phyloP scores from a whole-genome alignment of 35 echinoderm and acorn worm genomes.

The Apostichopus parvimensis region DNA sequence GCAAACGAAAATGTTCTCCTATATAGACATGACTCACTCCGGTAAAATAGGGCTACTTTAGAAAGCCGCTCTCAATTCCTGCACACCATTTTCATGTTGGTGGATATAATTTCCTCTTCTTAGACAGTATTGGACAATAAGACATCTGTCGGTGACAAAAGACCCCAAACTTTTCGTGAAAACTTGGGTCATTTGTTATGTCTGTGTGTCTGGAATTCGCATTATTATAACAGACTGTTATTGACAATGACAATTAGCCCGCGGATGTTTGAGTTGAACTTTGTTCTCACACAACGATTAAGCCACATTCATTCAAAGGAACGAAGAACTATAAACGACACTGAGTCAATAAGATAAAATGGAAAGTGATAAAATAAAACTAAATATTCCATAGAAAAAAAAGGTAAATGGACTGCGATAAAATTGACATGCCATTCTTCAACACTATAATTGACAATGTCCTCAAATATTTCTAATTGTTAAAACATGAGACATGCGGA shows the following conservation, averaged over 20 bases:
- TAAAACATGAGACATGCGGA: background rate
- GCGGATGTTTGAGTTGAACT: background rate
- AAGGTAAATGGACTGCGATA: background rate
- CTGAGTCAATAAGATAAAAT: background rate
- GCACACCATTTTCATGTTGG: background rate
- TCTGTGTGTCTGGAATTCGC: background rate
- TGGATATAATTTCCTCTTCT: too few species aligned
- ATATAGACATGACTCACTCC: too few species aligned
- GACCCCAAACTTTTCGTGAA: too few species aligned
- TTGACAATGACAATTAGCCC: background rate
- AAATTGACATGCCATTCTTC: background rate
- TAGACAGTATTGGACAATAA: too few species aligned
- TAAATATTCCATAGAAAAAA: background rate
- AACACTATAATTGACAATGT: background rate
- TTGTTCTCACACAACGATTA: background rate
- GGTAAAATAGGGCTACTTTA: background rate
- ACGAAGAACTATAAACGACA: too few species aligned
- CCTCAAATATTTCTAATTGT: background rate
- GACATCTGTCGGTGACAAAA: too few species aligned
- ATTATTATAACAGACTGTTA: background rate
- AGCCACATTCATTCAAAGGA: background rate
- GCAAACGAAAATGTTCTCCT: too few species aligned
- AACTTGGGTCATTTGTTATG: background rate
- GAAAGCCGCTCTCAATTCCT: background rate
- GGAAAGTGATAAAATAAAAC: background rate